Conservation (phyloP, 1,140 invertebrate species). For the Drosophila bifasciata region DNA sequence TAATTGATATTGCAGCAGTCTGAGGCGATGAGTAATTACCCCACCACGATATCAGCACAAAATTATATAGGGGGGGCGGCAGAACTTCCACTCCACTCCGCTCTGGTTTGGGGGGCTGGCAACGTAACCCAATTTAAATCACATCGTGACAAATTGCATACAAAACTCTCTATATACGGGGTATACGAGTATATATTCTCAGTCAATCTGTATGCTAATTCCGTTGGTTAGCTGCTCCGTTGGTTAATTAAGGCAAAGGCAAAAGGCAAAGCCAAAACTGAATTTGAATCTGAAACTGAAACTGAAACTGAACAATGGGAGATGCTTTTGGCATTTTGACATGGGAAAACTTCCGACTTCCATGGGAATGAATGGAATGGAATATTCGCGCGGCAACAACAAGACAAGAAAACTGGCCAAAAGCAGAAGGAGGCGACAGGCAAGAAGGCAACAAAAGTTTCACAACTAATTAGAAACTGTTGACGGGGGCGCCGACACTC, state of each 20-base stretch:
- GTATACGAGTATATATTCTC: not conserved
- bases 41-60: constrained; percentile 9
- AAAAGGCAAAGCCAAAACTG: constrained; percentile 7
- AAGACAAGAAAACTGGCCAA: constrained; percentile 25
- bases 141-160: constrained; percentile 26
- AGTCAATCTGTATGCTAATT: constrained; percentile 33
- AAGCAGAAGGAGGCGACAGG: not conserved
- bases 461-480: constrained; percentile 62
- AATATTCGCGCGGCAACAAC: constrained; percentile 38
- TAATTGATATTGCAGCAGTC: constrained; percentile 36
- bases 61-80: too few relatives aligned
- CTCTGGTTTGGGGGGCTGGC: not conserved
- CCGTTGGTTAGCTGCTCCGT: not conserved
- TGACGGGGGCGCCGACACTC: constrained; percentile 42
- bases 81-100: too few relatives aligned
- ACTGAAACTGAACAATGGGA: constrained; percentile 43
- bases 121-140: constrained; percentile 14
- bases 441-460: constrained; percentile 33
- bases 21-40: constrained; percentile 28
- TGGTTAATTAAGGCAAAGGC: constrained; percentile 44
- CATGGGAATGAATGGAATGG: constrained; percentile 36
- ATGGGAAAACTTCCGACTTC: constrained; percentile 53
- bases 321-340: constrained; percentile 54
- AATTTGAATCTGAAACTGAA: constrained; percentile 20
- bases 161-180: constrained; percentile 13